Conservation (phyloP, 2,888 invertebrate genomes). For the Eutolmus rufibarbis region DNA sequence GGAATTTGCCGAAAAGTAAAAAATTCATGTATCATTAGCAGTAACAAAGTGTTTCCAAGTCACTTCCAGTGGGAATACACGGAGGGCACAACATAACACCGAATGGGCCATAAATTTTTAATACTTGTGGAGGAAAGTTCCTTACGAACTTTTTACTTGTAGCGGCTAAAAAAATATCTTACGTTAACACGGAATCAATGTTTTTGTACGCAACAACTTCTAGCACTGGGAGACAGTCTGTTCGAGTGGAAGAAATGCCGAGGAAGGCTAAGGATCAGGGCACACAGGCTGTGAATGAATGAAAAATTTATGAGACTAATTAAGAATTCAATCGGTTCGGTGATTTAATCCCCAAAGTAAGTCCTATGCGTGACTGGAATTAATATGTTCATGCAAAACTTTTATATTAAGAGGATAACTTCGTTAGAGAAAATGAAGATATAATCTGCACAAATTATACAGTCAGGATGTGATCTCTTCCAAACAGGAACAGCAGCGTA, state of each 20-base stretch:
- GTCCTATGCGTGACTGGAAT: constrained; percentile 30
- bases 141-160: constrained; percentile 8
- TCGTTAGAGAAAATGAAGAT: background rate
- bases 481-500: background rate
- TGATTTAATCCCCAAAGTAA: background rate
- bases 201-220: background rate
- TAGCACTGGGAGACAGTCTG: background rate
- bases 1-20: constrained; percentile 34
- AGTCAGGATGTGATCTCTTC: background rate
- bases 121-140: constrained; percentile 9
- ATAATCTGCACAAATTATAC: background rate
- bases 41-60: constrained; percentile 17
- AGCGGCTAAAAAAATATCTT: background rate
- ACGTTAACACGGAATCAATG: constrained; percentile 16
- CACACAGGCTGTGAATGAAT: background rate
- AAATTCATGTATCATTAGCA: constrained; percentile 32
- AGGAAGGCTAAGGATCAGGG: background rate
- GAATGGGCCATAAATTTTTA: constrained; percentile 25
- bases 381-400: constrained; percentile 8
- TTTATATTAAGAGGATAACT: background rate
- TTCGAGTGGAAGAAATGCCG: background rate
- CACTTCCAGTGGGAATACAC: constrained; percentile 2
- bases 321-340: constrained; percentile 26
- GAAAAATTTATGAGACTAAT: constrained; percentile 30
- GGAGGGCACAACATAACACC: background rate